Evolutionary conservation across 2,888 invertebrate genomes (phyloP).

Genomic region (Icerya purchasi): DNA sequence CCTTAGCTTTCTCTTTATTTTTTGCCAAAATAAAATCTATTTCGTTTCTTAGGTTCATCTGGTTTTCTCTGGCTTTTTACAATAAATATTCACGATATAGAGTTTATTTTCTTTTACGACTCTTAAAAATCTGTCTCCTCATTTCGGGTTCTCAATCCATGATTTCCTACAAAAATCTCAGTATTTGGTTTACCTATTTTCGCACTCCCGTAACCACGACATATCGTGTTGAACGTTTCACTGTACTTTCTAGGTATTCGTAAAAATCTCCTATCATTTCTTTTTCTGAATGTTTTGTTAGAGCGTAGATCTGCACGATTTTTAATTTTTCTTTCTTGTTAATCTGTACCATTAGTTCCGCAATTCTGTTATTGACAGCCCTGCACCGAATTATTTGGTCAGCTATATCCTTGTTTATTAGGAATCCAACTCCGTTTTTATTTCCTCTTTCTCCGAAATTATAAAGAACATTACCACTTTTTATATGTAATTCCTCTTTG

Average conservation of each 20-base stretch:
- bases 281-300: not conserved
- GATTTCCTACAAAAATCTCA: not conserved
- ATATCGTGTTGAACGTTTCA: not conserved
- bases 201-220: not conserved
- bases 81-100: not conserved
- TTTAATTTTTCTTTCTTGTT: not conserved
- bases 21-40: not conserved
- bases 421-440: not conserved
- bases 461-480: not conserved
- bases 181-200: not conserved
- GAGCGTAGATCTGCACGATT: not conserved
- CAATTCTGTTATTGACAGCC: not conserved
- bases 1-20: not conserved
- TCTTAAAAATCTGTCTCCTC: not conserved
- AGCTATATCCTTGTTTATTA: not conserved
- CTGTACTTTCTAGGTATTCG: not conserved
- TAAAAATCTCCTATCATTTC: not conserved
- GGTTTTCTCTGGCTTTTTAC: not conserved
- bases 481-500: not conserved
- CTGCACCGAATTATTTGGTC: not conserved
- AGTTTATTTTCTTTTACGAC: not conserved
- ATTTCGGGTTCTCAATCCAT: not conserved
- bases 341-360: not conserved
- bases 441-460: not conserved
- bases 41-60: no score